Conservation (phyloP, 2,888 invertebrate species). For the Beris morrisii region DNA sequence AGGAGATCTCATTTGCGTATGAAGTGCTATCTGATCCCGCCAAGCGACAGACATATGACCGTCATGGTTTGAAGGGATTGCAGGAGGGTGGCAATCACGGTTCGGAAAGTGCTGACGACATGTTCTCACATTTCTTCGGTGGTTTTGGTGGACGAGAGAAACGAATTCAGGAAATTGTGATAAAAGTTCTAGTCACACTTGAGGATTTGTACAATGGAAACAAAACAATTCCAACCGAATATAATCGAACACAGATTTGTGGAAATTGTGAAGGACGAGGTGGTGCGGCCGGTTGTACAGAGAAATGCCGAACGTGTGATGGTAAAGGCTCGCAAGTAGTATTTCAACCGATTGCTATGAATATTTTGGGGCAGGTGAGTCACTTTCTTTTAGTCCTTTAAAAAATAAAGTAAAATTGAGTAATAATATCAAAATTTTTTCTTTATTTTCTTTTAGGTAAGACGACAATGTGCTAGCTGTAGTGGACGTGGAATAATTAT, state of each 20-base stretch:
- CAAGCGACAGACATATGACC: constrained; percentile 83
- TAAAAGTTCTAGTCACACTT: constrained; percentile 80
- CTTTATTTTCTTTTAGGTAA: constrained; percentile 42
- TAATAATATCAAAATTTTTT: background rate
- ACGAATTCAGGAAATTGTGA: constrained; percentile 77
- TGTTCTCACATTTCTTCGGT: constrained; percentile 71
- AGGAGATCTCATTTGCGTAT: constrained; percentile 94
- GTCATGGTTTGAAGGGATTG: constrained; percentile 82
- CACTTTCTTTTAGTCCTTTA: background rate
- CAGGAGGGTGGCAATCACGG: constrained; percentile 74
- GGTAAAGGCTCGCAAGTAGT: constrained; percentile 77
- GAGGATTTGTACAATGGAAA: constrained; percentile 93
- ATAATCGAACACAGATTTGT: constrained; percentile 49
- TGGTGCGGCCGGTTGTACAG: constrained; percentile 68
- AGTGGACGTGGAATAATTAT: constrained; percentile 73
- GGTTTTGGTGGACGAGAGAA: constrained; percentile 60
- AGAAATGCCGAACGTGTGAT: constrained; percentile 71
- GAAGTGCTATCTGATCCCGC: constrained; percentile 89
- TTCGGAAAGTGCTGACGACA: constrained; percentile 61
- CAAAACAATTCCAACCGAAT: constrained; percentile 59
- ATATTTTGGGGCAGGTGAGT: constrained; percentile 35
- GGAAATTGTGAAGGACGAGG: constrained; percentile 50
- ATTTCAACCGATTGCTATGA: constrained; percentile 64
- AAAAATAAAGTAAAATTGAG: background rate
- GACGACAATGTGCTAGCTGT: constrained; percentile 62